Evolutionary conservation across 1,140 invertebrate species (phyloP), one percentile per base, ranked within the genome.

Genomic region (Telenomus remus): DNA sequence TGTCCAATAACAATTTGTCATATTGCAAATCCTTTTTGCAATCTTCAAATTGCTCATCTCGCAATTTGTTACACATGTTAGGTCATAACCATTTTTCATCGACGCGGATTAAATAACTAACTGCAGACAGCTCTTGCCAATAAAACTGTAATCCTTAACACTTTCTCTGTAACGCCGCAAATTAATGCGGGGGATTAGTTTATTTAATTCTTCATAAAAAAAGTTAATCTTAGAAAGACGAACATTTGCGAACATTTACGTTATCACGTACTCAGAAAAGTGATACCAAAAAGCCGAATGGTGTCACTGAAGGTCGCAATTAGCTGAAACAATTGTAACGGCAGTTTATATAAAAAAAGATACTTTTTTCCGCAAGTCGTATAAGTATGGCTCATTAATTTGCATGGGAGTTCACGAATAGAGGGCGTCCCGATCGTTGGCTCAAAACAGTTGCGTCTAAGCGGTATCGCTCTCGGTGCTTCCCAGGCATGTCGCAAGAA

Each of bases 381-480:
- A 71, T 57, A 42, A 65, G 54, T 53, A 65, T 65, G 39, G 48
- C 16, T 50, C 43, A 49, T 66, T 66, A 66, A 73, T 73, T 73
- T 73, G 46, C 70, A 66, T 73, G 16, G 3, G 19, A 60, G 54
- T 65, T 65, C 60, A 65, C 47, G 42, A 54, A 50, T 35, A 43
- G 43, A 11, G 61, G 70, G 59, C 39, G 46, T 43, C 39, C 57
- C 48, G 64, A 59, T 56, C 60, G 46, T 63, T 51, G 57, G 59
- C 42, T 68, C 35, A 43, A 74, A 73, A 69, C 68, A 72, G 75
- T 78, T 80, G 79, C 71, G 75, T 74, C 75, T 78, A 80, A 78
- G 71, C 72, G 79, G 79, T 78, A 80, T 80, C 68, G 70, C 64
- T 65, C 74, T 71, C 70, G 50, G 64, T 76, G 42, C 68, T 77